phyloP scores from a whole-genome alignment of 2,888 invertebrate genomes.

The Chirona hameri region DNA sequence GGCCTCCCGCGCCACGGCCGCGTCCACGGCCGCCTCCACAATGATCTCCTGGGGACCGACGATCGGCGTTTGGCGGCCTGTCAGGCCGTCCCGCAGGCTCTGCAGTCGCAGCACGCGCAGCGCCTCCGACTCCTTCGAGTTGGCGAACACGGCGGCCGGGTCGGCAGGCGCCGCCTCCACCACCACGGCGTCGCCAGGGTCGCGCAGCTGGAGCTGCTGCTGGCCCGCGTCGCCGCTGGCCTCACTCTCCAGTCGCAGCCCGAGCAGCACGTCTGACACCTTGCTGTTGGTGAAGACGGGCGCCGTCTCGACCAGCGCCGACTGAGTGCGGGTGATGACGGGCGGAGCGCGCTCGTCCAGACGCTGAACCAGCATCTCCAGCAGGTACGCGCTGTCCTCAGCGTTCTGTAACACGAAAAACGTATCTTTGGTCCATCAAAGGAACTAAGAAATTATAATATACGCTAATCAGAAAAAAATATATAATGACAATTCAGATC shows the following conservation, averaged over 20 bases:
- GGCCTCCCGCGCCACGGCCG: too few relatives aligned
- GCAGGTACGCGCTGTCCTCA: background rate
- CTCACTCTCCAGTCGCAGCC: background rate
- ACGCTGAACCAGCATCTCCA: background rate
- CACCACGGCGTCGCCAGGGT: background rate
- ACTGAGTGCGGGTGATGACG: background rate
- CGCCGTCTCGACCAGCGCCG: background rate
- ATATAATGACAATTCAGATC: too few relatives aligned
- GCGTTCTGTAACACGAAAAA: background rate
- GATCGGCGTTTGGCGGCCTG: background rate
- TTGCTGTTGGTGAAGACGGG: slow-evolving; percentile 12
- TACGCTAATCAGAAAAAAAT: too few relatives aligned
- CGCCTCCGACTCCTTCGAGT: slow-evolving; percentile 1
- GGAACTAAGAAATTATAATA: too few relatives aligned
- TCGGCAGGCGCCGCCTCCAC: background rate
- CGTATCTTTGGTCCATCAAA: background rate
- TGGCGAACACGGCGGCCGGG: background rate
- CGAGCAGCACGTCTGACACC: background rate
- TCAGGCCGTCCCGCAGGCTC: background rate
- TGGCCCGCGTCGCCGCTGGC: background rate
- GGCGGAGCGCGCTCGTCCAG: background rate
- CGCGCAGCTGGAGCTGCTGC: slow-evolving; percentile 2
- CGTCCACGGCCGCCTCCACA: background rate
- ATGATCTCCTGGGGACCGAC: background rate
- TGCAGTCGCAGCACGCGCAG: background rate